These are phyloP conservation scores for Heliangelus exortis DNA, from an alignment of 2,797 vertebrate genomes.

Conservation along the genomic window DNA sequence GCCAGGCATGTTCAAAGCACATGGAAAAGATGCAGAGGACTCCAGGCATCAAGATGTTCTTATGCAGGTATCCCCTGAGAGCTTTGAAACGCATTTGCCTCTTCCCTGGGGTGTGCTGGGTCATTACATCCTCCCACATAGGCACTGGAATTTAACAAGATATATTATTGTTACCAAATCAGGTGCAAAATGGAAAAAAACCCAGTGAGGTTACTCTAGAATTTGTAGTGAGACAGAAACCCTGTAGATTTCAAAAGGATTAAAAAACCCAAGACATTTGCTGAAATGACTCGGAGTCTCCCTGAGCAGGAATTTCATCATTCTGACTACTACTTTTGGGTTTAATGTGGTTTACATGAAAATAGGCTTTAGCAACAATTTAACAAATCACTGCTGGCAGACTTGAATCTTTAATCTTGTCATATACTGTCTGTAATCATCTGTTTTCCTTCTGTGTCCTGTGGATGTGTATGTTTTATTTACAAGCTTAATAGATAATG, in stretches of 20 bases:
- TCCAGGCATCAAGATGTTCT: background rate
- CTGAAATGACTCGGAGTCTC: background rate
- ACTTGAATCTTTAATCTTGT: slow-evolving; percentile 42
- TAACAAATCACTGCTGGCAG: slow-evolving; percentile 41
- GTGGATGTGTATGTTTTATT: slow-evolving; percentile 68
- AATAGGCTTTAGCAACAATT: slow-evolving; percentile 40
- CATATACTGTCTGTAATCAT: slow-evolving; percentile 47
- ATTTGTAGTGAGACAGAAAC: background rate
- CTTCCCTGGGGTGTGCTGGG: background rate
- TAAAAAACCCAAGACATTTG: background rate
- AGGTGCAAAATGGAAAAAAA: background rate
- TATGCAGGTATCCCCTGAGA: background rate
- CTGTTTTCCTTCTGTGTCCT: slow-evolving; percentile 62
- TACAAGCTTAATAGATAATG: slow-evolving; percentile 48
- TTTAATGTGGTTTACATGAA: slow-evolving; percentile 30
- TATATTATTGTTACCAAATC: background rate
- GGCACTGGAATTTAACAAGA: background rate
- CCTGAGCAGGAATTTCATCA: slow-evolving; percentile 3
- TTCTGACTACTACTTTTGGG: background rate
- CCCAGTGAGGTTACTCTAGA: background rate
- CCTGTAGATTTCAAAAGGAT: background rate
- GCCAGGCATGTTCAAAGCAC: rapidly evolving
- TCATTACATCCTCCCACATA: background rate
- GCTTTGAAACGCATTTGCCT: background rate
- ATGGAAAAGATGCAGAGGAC: background rate